These are phyloP conservation scores for Caenorhabditis sulstoni DNA, from an alignment of 2,888 invertebrate species.

Conservation along the genomic window DNA sequence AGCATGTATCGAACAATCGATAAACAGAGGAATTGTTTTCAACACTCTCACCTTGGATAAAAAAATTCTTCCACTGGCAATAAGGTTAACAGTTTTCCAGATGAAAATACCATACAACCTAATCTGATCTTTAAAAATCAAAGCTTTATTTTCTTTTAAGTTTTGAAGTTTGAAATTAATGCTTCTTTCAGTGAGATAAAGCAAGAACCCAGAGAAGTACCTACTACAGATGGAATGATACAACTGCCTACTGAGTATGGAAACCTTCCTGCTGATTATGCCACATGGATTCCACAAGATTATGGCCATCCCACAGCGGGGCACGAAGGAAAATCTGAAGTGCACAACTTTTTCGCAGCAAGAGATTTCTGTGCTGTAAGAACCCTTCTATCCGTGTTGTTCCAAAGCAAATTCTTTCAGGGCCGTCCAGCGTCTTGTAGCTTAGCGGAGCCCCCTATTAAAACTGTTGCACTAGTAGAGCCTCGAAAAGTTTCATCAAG, in stretches of 20 bases:
- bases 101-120: too few relatives aligned
- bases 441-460: neutral
- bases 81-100: slow-evolving; percentile 14
- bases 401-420: too few relatives aligned
- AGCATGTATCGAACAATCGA: slow-evolving; percentile 42
- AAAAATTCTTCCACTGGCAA: slow-evolving; percentile 1
- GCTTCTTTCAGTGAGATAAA: slow-evolving; percentile 58
- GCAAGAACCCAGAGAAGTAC: slow-evolving; percentile 47
- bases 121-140: too few relatives aligned
- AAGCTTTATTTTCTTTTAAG: too few relatives aligned
- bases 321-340: slow-evolving; percentile 67
- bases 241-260: slow-evolving; percentile 71
- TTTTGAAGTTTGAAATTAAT: too few relatives aligned
- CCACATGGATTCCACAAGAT: slow-evolving; percentile 66
- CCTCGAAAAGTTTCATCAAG: too few relatives aligned
- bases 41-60: slow-evolving; percentile 2
- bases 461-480: too few relatives aligned
- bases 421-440: too few relatives aligned
- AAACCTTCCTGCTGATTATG: slow-evolving; percentile 68
- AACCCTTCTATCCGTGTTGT: too few relatives aligned
- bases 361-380: slow-evolving; percentile 51
- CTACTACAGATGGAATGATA: slow-evolving; percentile 64
- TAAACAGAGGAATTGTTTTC: slow-evolving; percentile 52
- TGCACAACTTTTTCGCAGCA: slow-evolving; percentile 67
- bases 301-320: slow-evolving; percentile 69